Evolutionary conservation across 2,888 invertebrate genomes (phyloP).

Genomic region (Entomobrya proxima): DNA sequence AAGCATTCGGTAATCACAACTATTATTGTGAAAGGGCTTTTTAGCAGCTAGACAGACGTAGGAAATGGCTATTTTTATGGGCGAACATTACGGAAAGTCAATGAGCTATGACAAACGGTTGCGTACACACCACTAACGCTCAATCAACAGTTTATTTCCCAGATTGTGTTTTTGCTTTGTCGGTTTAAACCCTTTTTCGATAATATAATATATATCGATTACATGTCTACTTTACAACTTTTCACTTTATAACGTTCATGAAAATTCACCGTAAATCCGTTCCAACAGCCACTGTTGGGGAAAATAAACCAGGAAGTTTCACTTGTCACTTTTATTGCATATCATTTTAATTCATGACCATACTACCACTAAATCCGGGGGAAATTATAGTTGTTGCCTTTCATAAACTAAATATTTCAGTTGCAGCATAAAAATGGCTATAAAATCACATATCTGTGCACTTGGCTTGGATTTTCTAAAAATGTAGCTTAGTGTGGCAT

Average conservation of each 20-base stretch:
- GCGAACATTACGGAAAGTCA: slow-evolving; percentile 14
- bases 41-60: not conserved
- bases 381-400: not conserved
- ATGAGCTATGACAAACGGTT: slow-evolving; percentile 53
- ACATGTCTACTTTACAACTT: too few relatives aligned
- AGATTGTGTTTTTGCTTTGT: too few relatives aligned
- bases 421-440: not conserved
- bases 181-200: too few relatives aligned
- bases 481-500: too few relatives aligned
- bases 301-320: slow-evolving; percentile 17
- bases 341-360: not conserved
- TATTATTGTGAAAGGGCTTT: not conserved
- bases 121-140: not conserved
- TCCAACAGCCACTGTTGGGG: not conserved
- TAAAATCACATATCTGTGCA: not conserved
- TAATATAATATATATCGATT: too few relatives aligned
- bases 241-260: too few relatives aligned
- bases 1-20: not conserved
- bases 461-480: not conserved
- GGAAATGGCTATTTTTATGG: slow-evolving; percentile 38
- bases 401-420: not conserved
- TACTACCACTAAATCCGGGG: not conserved
- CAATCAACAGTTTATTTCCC: not conserved
- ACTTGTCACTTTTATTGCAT: slow-evolving; percentile 15
- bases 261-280: not conserved